A percentile compares a stretch with the other conserved stretches of the same genome.
phyloP scores from a whole-genome alignment of 2,797 vertebrate species.

The Karalla daura region DNA sequence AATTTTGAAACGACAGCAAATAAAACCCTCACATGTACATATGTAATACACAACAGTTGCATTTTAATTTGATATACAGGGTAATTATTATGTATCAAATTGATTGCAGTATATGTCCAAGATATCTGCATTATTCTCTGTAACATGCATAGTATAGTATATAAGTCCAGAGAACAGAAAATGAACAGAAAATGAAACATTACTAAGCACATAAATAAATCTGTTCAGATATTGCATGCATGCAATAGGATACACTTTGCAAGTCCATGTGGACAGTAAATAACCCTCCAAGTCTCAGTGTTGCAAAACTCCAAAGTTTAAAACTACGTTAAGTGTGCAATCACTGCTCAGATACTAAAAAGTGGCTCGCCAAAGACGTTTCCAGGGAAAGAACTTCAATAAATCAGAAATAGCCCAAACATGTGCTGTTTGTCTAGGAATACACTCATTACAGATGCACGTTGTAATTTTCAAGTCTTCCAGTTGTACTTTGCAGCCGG shows the following conservation, averaged over 20 bases:
- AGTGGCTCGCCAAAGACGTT: slow-evolving; percentile 13
- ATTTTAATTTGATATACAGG: not conserved
- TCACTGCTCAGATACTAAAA: slow-evolving; percentile 16
- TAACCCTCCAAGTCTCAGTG: not conserved
- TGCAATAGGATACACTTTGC: not conserved
- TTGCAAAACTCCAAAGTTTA: slow-evolving; percentile 10
- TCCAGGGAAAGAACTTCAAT: slow-evolving; percentile 10
- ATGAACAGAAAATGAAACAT: not conserved
- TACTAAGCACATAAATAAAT: too few relatives aligned
- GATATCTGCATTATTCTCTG: too few relatives aligned
- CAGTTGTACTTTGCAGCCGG: slow-evolving; percentile 24
- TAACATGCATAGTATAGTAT: too few relatives aligned
- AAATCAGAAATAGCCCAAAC: slow-evolving; percentile 19
- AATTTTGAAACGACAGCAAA: not conserved
- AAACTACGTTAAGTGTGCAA: slow-evolving; percentile 13
- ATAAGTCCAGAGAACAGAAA: too few relatives aligned
- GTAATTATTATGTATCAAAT: not conserved
- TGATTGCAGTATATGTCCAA: too few relatives aligned
- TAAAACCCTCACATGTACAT: not conserved
- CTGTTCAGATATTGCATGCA: too few relatives aligned
- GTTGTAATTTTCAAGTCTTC: slow-evolving; percentile 10
- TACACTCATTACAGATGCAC: slow-evolving; percentile 18
- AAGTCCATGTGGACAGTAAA: slow-evolving; percentile 8
- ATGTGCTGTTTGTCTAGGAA: slow-evolving; percentile 18
- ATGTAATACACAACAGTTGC: too few relatives aligned